These are phyloP conservation scores for Tragelaphus oryx DNA, from an alignment of 2,797 vertebrate genomes.

Conservation along the genomic window DNA sequence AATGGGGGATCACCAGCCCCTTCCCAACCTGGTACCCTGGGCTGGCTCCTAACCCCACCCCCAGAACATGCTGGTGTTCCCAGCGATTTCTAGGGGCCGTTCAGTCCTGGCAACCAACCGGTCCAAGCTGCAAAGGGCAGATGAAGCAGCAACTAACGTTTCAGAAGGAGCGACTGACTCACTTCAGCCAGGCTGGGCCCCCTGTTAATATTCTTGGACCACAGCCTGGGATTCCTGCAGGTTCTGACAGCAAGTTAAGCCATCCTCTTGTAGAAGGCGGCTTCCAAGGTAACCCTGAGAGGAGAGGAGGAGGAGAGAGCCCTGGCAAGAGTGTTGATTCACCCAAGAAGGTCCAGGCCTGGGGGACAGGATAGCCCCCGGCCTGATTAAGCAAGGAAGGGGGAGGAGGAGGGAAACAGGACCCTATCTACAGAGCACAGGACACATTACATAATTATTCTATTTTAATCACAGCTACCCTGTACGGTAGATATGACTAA, in stretches of 20 bases:
- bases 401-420: not conserved
- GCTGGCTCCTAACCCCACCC: not conserved
- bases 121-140: not conserved
- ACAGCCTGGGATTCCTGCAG: constrained; percentile 46
- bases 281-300: not conserved
- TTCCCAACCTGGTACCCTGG: not conserved
- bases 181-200: not conserved
- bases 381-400: not conserved
- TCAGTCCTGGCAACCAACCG: not conserved
- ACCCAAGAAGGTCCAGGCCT: not conserved
- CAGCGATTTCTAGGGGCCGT: not conserved
- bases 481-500: not conserved
- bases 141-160: not conserved
- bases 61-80: not conserved
- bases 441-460: not conserved
- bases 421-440: not conserved
- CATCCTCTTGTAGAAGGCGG: not conserved
- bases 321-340: not conserved
- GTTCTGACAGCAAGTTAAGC: constrained; percentile 21
- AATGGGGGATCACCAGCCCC: not conserved
- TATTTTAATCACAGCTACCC: not conserved
- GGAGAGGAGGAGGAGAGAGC: not conserved
- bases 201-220: not conserved
- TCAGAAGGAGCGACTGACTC: constrained; percentile 38
- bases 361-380: not conserved